A percentile compares a stretch with the other conserved stretches of the same genome.
Conservation (phyloP, 2,113 vertebrate genomes). For the Burhinus bistriatus region DNA sequence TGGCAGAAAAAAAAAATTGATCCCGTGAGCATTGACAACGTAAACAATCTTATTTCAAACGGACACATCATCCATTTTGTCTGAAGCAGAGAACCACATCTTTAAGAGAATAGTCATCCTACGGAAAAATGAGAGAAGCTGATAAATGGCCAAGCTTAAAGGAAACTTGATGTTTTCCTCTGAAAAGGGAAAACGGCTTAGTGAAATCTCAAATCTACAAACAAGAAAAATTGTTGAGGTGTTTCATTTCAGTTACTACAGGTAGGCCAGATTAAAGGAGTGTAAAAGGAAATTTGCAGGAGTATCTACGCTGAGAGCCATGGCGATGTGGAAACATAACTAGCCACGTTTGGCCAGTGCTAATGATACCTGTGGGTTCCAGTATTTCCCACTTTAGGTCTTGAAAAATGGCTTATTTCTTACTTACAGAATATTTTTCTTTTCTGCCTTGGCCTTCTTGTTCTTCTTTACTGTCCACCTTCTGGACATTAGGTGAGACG, state of each 20-base stretch:
- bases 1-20: neutral
- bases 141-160: neutral
- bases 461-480: neutral
- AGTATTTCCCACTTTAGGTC: neutral
- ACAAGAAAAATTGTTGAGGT: neutral
- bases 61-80: slow-evolving; percentile 59
- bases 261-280: neutral
- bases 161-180: neutral
- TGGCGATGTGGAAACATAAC: neutral
- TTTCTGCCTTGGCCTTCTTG: neutral
- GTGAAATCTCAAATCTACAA: neutral
- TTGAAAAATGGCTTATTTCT: neutral
- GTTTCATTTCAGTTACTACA: neutral
- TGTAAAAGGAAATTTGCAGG: neutral
- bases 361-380: neutral
- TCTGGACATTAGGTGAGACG: neutral
- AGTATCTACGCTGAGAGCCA: fast-evolving
- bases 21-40: neutral
- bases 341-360: fast-evolving
- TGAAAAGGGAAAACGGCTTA: neutral
- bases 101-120: neutral
- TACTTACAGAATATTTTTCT: neutral
- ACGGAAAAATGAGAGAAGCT: neutral
- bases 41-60: slow-evolving; percentile 39
- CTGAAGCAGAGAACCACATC: neutral